Percentiles rank a stretch among this genome's conserved stretches.
phyloP scores from a whole-genome alignment of 2,113 vertebrate genomes.

The Pygoscelis antarcticus region DNA sequence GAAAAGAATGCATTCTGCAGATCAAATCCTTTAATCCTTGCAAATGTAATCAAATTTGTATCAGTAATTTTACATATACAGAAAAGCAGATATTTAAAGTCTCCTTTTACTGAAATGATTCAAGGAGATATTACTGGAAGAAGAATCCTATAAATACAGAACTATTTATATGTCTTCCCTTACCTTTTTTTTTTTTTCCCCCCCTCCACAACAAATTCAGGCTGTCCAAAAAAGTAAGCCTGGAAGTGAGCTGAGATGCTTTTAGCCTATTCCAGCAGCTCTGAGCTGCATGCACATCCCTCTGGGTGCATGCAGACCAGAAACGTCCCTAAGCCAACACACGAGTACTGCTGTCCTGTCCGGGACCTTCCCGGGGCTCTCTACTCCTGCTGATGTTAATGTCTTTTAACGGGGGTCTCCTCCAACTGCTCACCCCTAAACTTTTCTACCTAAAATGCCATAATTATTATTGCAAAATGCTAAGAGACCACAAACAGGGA shows the following conservation, averaged over 20 bases:
- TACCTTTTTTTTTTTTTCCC: not conserved
- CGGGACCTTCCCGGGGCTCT: not conserved
- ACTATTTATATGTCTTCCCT: not conserved
- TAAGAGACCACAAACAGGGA: not conserved
- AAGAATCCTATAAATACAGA: not conserved
- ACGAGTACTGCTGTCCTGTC: accelerated
- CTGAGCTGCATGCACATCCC: not conserved
- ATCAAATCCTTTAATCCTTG: slow-evolving; percentile 54
- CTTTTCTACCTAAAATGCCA: not conserved
- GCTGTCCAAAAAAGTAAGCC: not conserved
- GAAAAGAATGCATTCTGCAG: slow-evolving; percentile 21
- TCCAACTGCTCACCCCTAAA: not conserved
- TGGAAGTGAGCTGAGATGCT: not conserved
- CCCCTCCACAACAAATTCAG: not conserved
- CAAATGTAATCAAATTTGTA: slow-evolving; percentile 52
- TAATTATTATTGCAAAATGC: not conserved
- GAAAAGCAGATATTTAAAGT: slow-evolving; percentile 24
- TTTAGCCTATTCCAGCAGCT: not conserved
- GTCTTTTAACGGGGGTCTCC: not conserved
- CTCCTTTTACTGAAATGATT: not conserved
- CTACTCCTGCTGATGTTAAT: not conserved
- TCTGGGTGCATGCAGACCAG: not conserved
- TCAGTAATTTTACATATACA: not conserved
- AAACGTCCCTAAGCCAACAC: accelerated
- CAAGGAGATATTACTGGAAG: not conserved